A percentile compares a stretch with the other conserved stretches of the same genome.
Conservation (phyloP, 1,140 invertebrate species). For the Drosophila novamexicana region DNA sequence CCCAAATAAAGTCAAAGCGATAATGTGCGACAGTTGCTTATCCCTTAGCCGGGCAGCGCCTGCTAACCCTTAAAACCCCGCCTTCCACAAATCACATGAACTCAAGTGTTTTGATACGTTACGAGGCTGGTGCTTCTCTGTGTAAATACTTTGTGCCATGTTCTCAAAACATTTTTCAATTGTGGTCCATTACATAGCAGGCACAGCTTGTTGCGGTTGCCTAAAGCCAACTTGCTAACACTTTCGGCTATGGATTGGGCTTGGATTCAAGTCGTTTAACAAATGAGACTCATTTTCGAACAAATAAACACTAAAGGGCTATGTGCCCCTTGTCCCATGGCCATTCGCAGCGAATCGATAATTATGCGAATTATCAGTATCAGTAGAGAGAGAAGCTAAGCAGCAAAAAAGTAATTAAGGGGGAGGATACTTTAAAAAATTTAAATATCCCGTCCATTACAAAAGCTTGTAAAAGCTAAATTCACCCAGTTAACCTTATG, state of each 20-base stretch:
- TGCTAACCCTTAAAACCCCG: conserved; percentile 27
- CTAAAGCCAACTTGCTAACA: conserved; percentile 11
- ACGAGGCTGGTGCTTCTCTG: not conserved
- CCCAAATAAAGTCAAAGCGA: conserved; percentile 52
- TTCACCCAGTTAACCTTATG: too few species aligned
- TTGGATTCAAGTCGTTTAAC: conserved; percentile 18
- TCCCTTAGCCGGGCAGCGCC: conserved; percentile 4
- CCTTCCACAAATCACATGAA: conserved; percentile 28
- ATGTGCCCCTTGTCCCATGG: too few species aligned
- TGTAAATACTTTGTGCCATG: conserved; percentile 46
- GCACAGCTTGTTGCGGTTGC: conserved; percentile 16
- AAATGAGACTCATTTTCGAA: not conserved
- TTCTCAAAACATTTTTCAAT: conserved; percentile 51
- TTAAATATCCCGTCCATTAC: too few species aligned
- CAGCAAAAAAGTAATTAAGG: too few species aligned
- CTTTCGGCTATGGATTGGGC: not conserved
- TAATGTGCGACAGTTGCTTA: conserved; percentile 62
- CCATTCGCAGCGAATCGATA: too few species aligned
- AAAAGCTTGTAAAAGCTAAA: too few species aligned
- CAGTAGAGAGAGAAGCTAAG: too few species aligned
- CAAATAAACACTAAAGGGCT: not conserved
- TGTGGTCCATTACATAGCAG: conserved; percentile 33
- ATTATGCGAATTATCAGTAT: too few species aligned
- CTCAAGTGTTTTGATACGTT: conserved; percentile 1
- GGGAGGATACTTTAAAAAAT: too few species aligned